Conservation (phyloP, 2,113 vertebrate species). For the Entelurus aequoreus region DNA sequence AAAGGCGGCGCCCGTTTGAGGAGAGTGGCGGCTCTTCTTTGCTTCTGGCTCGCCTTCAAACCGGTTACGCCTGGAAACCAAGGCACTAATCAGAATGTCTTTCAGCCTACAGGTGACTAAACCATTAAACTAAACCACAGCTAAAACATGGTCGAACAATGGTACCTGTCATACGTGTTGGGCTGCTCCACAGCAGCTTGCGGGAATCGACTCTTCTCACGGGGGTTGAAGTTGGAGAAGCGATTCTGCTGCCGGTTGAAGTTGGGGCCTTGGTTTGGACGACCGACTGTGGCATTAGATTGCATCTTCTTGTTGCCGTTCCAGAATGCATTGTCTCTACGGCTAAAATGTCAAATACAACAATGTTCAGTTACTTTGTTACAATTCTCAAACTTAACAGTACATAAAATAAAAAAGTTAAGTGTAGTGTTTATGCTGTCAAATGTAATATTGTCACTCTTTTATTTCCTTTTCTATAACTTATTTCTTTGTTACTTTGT, state of each 20-base stretch:
- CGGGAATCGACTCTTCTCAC: slow-evolving; percentile 84
- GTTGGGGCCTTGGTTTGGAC: slow-evolving; percentile 83
- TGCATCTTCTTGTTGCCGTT: slow-evolving; percentile 88
- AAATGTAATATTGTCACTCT: neutral
- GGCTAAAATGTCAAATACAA: slow-evolving; percentile 47
- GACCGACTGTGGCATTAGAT: slow-evolving; percentile 78
- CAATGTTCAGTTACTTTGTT: too few species aligned
- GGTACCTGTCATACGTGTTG: slow-evolving; percentile 84
- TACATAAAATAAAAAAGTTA: neutral
- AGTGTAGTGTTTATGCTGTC: neutral
- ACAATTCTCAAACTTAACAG: too few species aligned
- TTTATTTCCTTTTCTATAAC: neutral
- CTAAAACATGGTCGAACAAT: too few species aligned
- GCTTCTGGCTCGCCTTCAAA: slow-evolving; percentile 85
- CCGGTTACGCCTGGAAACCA: slow-evolving; percentile 77
- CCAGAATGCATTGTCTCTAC: slow-evolving; percentile 91
- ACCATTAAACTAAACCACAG: too few species aligned
- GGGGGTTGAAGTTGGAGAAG: slow-evolving; percentile 85
- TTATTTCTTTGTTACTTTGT: neutral
- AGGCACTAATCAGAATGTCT: neutral
- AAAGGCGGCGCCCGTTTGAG: slow-evolving; percentile 80
- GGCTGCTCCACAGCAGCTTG: slow-evolving; percentile 76
- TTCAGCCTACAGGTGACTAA: too few species aligned
- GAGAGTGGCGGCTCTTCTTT: slow-evolving; percentile 83
- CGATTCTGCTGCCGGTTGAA: slow-evolving; percentile 87